phyloP scores from a whole-genome alignment of 2,113 vertebrate species.

The Brienomyrus brachyistius region DNA sequence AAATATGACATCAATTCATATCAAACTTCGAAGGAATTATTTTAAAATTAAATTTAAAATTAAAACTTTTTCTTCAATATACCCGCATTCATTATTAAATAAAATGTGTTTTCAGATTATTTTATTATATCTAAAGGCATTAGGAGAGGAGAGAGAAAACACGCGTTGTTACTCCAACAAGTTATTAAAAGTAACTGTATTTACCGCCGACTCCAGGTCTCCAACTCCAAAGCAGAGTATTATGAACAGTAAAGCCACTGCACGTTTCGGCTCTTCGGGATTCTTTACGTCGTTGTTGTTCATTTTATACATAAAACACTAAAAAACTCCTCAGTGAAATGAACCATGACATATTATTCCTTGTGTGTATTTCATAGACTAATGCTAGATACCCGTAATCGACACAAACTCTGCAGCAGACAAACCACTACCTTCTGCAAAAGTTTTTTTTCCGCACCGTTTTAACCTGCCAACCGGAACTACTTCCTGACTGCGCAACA shows the following conservation, averaged over 20 bases:
- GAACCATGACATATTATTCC: background rate
- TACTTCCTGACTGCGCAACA: constrained; percentile 13
- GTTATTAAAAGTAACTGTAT: background rate
- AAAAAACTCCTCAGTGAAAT: background rate
- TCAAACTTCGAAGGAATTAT: too few relatives aligned
- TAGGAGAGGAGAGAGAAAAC: background rate
- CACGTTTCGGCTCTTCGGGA: background rate
- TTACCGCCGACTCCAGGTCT: constrained; percentile 6
- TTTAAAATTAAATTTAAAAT: too few relatives aligned
- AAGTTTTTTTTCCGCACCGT: background rate
- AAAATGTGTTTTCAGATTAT: background rate
- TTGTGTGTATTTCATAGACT: background rate
- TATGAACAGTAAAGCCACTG: background rate
- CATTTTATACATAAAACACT: background rate
- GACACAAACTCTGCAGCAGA: background rate
- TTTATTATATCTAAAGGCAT: background rate
- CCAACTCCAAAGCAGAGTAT: background rate
- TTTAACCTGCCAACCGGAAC: constrained; percentile 16
- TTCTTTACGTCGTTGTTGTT: background rate
- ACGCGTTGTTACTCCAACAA: background rate
- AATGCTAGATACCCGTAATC: background rate
- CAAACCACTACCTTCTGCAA: background rate
- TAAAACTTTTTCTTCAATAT: background rate
- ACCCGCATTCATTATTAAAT: background rate
- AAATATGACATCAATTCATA: background rate